Base-by-base conservation (phyloP, 2,797 vertebrate species). In the Tympanoctomys barrerae region DNA sequence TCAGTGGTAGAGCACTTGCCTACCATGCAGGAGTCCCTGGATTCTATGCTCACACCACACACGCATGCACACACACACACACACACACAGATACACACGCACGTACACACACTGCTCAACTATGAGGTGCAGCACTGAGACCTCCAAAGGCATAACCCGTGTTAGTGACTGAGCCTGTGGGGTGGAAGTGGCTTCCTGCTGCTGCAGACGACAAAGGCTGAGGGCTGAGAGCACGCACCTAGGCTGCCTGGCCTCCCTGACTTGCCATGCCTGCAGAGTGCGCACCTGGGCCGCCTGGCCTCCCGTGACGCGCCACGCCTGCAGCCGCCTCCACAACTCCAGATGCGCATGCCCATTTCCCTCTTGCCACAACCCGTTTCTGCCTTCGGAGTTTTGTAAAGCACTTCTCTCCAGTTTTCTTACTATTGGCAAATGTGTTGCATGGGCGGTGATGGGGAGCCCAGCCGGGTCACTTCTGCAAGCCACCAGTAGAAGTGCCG, bases 91-190 rank as follows among this genome's bases (percentile, higher is more conserved):
- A 66, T 31, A 66, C 57, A 22, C 57, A 59, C 57, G 5, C 54
- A 57, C 54, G 14, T 19, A 5, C 3, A 2, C 2, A 0, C 7
- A 14, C 54, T 57, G 54, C 16, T 1, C 2, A 0, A 1, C 0
- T 9, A 39, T 21, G 14, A 1, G 52, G 2, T 1, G 0, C 11
- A 0, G 6, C 0, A 42, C n/a, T 2, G 2, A 83, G 87, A 80
- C 61, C 36, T 19, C 18, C 3, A 81, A 73, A 22, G 0, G 22
- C 66, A 18, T 24, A 18, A 49, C 42, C 52, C 0, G 0, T 3
- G 62, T n/a, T 6, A 62, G 18, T 54, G 28, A 26, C 46, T 59
- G 42, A n/a, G 12, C 22, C 21, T 9, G 2, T 1, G 24, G 31
- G 61, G 21, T 10, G 26, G 82, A 19, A 3, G 0, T 19, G 21